A percentile compares a stretch with the other conserved stretches of the same genome.
These are phyloP conservation scores for Hyposoter dolosus DNA, from an alignment of 2,888 invertebrate genomes.

Conservation along the genomic window DNA sequence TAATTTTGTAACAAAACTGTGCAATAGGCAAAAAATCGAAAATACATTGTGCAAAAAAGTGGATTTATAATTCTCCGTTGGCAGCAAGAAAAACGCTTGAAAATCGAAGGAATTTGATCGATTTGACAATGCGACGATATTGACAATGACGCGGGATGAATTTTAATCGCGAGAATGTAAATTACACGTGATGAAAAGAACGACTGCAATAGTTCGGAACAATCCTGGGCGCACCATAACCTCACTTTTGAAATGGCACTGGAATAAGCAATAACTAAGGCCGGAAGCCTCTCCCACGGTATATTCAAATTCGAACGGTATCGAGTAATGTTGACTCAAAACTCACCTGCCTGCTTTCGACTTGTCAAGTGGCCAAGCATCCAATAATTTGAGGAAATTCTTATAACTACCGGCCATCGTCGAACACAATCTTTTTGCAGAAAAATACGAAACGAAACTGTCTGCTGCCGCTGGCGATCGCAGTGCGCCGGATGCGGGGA, in stretches of 20 bases:
- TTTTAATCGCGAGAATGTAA: not conserved
- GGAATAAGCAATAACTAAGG: not conserved
- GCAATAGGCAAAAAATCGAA: not conserved
- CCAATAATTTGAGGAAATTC: conserved; percentile 90
- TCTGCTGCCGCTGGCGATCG: not conserved
- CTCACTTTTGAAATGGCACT: not conserved
- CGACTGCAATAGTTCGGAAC: not conserved
- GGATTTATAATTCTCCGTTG: not conserved
- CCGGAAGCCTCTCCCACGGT: conserved; percentile 45
- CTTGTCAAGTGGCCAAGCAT: conserved; percentile 92
- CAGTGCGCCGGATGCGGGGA: not conserved
- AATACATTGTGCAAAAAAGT: not conserved
- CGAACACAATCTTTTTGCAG: not conserved
- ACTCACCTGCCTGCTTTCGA: conserved; percentile 90
- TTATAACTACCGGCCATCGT: conserved; percentile 90
- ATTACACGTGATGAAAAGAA: not conserved
- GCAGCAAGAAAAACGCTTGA: not conserved
- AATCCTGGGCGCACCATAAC: not conserved
- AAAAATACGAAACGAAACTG: not conserved
- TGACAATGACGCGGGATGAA: not conserved
- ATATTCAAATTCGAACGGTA: conserved; percentile 56
- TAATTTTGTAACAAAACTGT: not conserved
- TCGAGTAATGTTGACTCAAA: conserved; percentile 46
- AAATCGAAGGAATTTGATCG: not conserved
- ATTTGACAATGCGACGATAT: not conserved